Conservation (phyloP, 2,113 vertebrate species). For the Galemys pyrenaicus region DNA sequence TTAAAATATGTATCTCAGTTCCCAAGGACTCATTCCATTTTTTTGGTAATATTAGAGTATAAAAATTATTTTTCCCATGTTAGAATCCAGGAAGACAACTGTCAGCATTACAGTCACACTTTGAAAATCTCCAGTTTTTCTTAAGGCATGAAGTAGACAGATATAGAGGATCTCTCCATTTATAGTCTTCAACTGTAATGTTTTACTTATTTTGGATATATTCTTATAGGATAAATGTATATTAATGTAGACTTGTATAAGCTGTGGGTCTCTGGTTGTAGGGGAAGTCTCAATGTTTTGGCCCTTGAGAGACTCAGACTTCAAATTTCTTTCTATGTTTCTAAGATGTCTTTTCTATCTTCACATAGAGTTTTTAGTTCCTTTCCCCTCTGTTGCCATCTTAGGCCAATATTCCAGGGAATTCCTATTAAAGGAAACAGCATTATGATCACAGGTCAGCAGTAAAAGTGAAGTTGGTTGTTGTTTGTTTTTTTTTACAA, state of each 20-base stretch:
- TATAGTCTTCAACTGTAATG: background rate
- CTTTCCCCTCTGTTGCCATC: background rate
- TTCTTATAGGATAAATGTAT: background rate
- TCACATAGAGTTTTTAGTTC: background rate
- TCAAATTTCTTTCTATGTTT: conserved; percentile 17
- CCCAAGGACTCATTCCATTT: background rate
- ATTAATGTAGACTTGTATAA: background rate
- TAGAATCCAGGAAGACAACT: background rate
- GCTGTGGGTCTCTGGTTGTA: background rate
- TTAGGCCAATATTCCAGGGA: background rate
- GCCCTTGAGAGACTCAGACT: background rate
- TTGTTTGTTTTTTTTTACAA: background rate
- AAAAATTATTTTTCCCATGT: background rate
- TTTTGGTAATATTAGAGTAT: background rate
- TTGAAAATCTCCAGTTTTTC: background rate
- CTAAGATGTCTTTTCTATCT: background rate
- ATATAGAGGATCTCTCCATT: background rate
- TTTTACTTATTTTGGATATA: conserved; percentile 9
- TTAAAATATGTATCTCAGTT: conserved; percentile 1
- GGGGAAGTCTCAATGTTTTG: background rate
- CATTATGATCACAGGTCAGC: background rate
- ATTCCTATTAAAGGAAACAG: background rate
- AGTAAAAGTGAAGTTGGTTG: background rate
- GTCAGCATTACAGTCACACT: background rate
- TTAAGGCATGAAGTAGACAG: background rate